Conservation (phyloP, 2,797 vertebrate genomes). For the Eulemur rubriventer region DNA sequence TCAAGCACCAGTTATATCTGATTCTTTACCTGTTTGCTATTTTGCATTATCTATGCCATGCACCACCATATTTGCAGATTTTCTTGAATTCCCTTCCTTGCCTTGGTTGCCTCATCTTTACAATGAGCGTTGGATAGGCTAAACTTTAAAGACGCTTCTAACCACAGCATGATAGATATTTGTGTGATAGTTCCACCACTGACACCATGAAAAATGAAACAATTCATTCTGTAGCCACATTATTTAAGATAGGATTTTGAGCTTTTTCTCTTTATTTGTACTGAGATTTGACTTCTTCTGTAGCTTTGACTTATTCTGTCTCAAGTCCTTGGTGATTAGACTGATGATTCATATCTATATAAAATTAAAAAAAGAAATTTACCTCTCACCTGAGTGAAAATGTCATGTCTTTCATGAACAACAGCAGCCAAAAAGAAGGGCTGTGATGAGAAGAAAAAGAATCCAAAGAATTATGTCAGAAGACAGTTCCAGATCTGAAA, state of each 20-base stretch:
- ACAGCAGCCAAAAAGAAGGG: background rate
- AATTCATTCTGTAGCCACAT: background rate
- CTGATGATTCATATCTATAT: background rate
- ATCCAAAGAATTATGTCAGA: background rate
- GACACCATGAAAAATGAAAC: background rate
- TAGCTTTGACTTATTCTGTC: background rate
- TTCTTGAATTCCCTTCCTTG: background rate
- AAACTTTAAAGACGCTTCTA: background rate
- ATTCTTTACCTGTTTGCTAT: background rate
- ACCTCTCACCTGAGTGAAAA: background rate
- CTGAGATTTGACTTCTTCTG: background rate
- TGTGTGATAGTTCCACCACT: background rate
- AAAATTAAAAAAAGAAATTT: background rate
- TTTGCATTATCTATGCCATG: accelerated
- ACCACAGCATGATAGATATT: background rate
- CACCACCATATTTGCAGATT: background rate
- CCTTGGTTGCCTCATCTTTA: background rate
- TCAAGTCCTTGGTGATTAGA: background rate
- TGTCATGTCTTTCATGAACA: background rate
- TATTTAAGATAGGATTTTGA: background rate
- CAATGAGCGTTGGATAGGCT: background rate
- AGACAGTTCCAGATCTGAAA: background rate
- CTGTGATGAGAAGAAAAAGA: background rate
- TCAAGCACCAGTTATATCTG: background rate
- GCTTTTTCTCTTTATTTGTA: background rate